Evolutionary conservation across 1,140 invertebrate genomes (phyloP), one percentile per base, ranked within the genome.

Genomic region (Heliconius nattereri): DNA sequence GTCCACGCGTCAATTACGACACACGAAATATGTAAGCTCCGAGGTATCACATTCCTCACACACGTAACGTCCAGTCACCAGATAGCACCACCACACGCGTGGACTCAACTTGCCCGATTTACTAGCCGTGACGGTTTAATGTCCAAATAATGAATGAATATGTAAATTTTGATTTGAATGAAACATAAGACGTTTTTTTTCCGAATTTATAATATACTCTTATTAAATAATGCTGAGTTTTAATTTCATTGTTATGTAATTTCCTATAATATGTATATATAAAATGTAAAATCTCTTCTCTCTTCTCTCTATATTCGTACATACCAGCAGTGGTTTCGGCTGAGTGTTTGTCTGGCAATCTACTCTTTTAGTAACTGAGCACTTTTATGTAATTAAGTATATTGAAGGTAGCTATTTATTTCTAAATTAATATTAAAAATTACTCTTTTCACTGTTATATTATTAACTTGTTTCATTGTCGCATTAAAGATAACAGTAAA

Each of bases 1-100:
- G 79, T 76, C 52, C 66, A 75, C 66, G 35, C 54, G 29, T 79
- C 78, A 74, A 82, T 79, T 82, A 76, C 74, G 60, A 73, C 49
- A 72, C 73, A 57, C 23, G 26, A 66, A 66, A 66, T 66, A 26
- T 66, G 60, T 66, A 66, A 66, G 26, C 26, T 66, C 60, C 13
- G 60, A 57, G 20, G n/a, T 66, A 66, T 66, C 60, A 66, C 60
- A 66, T 66, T 66, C 60, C 60, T 66, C 26, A 26, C 3, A 60
- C 23, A 66, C 60, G 60, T 66, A 66, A 66, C 60, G 60, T 29
- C 60, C 60, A 66, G 60, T 66, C 60, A 66, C 60, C 23, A 13
- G 23, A 29, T 6, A 66, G 3, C 11, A 45, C 40, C 37, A 40
- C 11, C 9, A 26, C 57, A 26, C 23, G 26, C 26, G 60, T 66